Evolutionary conservation across 1,140 invertebrate genomes (phyloP).

Genomic region (Drosophila miranda): DNA sequence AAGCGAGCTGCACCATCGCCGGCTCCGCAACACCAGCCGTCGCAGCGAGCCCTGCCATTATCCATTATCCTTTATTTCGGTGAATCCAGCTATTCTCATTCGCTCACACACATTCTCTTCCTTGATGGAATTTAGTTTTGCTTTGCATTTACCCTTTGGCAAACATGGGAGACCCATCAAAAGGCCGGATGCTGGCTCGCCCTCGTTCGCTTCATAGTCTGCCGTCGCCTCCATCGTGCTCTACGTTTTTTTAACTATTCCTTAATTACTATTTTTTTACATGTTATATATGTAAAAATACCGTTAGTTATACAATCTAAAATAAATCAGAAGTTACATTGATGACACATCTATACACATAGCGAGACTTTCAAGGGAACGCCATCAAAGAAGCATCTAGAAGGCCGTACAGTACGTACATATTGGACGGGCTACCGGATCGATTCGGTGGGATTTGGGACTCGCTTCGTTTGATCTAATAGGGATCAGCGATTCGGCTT

Average conservation of each 20-base stretch:
- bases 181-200: slow-evolving; percentile 24
- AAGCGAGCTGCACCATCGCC: background rate
- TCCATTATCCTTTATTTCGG: slow-evolving; percentile 52
- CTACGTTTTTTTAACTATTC: slow-evolving; percentile 74
- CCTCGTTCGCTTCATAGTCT: background rate
- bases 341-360: background rate
- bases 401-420: too few species aligned
- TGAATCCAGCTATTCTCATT: slow-evolving; percentile 28
- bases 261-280: slow-evolving; percentile 78
- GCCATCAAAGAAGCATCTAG: too few species aligned
- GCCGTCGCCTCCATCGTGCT: slow-evolving; percentile 45
- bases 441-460: too few species aligned
- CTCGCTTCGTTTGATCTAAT: too few species aligned
- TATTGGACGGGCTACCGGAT: too few species aligned
- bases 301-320: slow-evolving; percentile 72
- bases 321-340: slow-evolving; percentile 42
- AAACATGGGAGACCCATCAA: slow-evolving; percentile 10
- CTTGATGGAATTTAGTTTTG: slow-evolving; percentile 38
- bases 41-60: slow-evolving; percentile 26
- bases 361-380: too few species aligned
- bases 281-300: slow-evolving; percentile 82
- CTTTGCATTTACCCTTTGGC: slow-evolving; percentile 68
- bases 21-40: background rate
- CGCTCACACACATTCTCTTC: slow-evolving; percentile 26
- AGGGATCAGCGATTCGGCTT: too few species aligned